Base-by-base conservation (phyloP, 2,888 invertebrate species). In the Drosophila pseudotalamancana region DNA sequence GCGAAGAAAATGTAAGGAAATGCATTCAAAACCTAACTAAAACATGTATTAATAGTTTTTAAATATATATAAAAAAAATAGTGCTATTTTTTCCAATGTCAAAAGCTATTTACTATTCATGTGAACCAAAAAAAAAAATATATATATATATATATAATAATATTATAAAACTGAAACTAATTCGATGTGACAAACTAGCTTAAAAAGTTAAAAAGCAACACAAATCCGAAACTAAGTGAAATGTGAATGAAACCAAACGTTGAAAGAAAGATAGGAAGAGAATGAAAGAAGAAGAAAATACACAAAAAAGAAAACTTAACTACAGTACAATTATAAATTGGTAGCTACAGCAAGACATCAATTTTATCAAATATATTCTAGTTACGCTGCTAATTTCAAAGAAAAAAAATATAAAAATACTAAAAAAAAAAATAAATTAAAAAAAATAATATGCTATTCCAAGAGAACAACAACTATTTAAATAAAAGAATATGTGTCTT, bases 401-500 rank as follows among this genome's bases (percentile, higher is more conserved):
- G 35, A 21, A 35, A 25, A 19, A 35, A 25, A 45, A 45, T 31
- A 35, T 18, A 53, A 29, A 21, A 59, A n/a, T n/a, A n/a, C n/a
- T n/a, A 29, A 34, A 11, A 35, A 42, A 31, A 37, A 59, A 46
- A 25, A 25, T 35, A 39, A 23, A 45, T 39, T 54, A 35, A 69
- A 45, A 48, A 35, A 16, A 39, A 63, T 29, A 59, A 56, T 55
- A 78, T 48, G 62, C 42, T 67, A 68, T 75, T 63, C 56, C 66
- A 77, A 56, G 35, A 70, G 59, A 81, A 84, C 46, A 71, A 80
- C 40, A 59, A 77, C 87, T 87, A 81, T 83, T 79, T 65, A 87
- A 87, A 83, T 87, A 83, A 87, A 83, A 78, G 82, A 87, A 85
- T 83, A 85, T 87, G 83, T 83, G 83, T 83, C 80, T 83, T 87